phyloP scores from a whole-genome alignment of 2,113 vertebrate genomes.

The Thalassarche chlororhynchos region DNA sequence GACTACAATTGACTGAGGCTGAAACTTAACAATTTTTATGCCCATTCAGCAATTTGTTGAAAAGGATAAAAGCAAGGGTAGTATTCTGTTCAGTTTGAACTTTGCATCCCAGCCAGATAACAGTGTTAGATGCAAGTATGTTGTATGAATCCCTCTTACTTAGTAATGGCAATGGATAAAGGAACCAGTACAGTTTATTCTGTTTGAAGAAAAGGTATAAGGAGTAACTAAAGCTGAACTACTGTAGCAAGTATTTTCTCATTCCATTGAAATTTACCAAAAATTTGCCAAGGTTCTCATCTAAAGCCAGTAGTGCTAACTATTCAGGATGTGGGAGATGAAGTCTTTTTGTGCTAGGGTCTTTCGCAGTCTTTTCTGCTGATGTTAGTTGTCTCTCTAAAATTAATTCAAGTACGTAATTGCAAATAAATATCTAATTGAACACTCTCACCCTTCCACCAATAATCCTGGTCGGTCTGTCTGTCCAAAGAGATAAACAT shows the following conservation, averaged over 20 bases:
- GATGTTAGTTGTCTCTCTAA: not conserved
- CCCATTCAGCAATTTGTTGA: not conserved
- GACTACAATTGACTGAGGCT: not conserved
- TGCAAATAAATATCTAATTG: not conserved
- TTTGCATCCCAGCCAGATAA: not conserved
- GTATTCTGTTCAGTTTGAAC: not conserved
- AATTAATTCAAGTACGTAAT: not conserved
- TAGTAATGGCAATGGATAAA: not conserved
- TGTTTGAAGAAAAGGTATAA: not conserved
- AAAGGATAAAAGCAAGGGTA: not conserved
- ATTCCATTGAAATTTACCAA: not conserved
- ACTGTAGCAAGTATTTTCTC: not conserved
- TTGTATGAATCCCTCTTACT: not conserved
- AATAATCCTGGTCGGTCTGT: accelerated
- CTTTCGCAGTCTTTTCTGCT: not conserved
- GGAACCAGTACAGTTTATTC: not conserved
- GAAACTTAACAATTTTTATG: not conserved
- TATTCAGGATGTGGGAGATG: not conserved
- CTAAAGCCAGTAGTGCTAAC: not conserved
- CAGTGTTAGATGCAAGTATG: not conserved
- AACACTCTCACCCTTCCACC: not conserved
- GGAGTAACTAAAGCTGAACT: not conserved
- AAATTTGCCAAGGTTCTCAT: not conserved
- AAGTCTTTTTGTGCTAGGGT: not conserved
- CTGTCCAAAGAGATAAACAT: not conserved